Conservation (phyloP, 2,888 invertebrate genomes). For the Ptilodon capucinus region DNA sequence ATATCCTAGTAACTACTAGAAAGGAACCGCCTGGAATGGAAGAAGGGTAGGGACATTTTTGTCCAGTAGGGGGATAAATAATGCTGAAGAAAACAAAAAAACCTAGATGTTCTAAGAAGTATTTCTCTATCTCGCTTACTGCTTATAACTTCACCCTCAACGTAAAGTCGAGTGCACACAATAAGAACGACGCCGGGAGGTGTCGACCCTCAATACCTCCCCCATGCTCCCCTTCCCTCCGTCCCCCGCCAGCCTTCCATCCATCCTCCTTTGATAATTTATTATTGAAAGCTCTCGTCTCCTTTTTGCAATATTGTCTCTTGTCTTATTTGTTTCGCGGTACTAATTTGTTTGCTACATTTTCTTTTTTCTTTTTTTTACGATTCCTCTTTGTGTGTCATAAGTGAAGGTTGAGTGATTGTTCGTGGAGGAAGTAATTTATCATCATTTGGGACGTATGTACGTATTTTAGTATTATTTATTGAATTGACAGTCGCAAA, state of each 20-base stretch:
- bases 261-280: slow-evolving; percentile 64
- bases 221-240: slow-evolving; percentile 28
- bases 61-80: no score
- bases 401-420: slow-evolving; percentile 22
- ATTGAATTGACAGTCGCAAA: no score
- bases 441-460: no score
- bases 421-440: neutral
- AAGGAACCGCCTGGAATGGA: no score
- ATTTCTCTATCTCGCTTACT: neutral
- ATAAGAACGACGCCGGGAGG: slow-evolving; percentile 67
- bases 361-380: slow-evolving; percentile 25
- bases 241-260: no score
- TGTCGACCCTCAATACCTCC: slow-evolving; percentile 52
- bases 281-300: slow-evolving; percentile 74
- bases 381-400: slow-evolving; percentile 21
- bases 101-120: no score
- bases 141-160: slow-evolving; percentile 6
- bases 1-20: no score
- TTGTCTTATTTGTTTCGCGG: slow-evolving; percentile 60
- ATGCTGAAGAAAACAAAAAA: no score
- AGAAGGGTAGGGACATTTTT: no score
- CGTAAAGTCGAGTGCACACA: slow-evolving; percentile 59
- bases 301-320: slow-evolving; percentile 71
- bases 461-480: no score
- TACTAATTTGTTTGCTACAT: slow-evolving; percentile 54